Conservation (phyloP, 2,888 invertebrate genomes). For the Callyntrura sp. region DNA sequence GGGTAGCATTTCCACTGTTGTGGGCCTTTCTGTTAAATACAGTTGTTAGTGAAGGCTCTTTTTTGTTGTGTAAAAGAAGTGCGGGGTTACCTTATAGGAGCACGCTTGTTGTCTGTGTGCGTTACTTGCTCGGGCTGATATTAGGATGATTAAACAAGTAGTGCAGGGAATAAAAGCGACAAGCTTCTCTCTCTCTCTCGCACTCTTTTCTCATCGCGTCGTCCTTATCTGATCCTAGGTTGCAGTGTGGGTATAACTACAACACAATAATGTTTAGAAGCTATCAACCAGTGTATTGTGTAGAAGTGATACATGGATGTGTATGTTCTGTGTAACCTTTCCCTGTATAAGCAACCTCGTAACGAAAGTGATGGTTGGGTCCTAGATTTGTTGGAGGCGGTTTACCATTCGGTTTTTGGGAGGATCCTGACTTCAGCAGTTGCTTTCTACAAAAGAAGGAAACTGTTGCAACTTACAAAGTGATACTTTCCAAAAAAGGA, state of each 20-base stretch:
- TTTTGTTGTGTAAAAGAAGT: too few species aligned
- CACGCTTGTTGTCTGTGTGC: too few species aligned
- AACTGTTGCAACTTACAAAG: slow-evolving; percentile 60
- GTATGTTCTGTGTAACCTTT: slow-evolving; percentile 68
- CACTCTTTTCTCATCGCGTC: background rate
- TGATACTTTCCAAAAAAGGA: slow-evolving; percentile 12
- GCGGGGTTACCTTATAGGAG: too few species aligned
- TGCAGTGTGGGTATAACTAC: background rate
- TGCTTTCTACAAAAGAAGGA: slow-evolving; percentile 51
- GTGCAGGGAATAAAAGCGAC: slow-evolving; percentile 38
- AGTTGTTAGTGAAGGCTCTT: too few species aligned
- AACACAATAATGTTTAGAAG: slow-evolving; percentile 19
- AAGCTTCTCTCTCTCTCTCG: slow-evolving; percentile 13
- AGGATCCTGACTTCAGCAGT: slow-evolving; percentile 62
- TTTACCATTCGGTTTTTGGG: slow-evolving; percentile 68
- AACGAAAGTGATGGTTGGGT: slow-evolving; percentile 73
- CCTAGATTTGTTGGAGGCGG: slow-evolving; percentile 65
- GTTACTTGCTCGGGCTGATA: background rate
- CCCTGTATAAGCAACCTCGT: slow-evolving; percentile 64
- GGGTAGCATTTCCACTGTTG: too few species aligned
- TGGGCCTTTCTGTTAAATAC: too few species aligned
- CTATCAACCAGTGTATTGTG: background rate
- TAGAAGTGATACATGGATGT: slow-evolving; percentile 52
- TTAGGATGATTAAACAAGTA: slow-evolving; percentile 34
- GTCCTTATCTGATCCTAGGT: background rate